Percentiles rank a stretch among this genome's conserved stretches.
These are phyloP conservation scores for Mastomys coucha DNA, from an alignment of 2,113 vertebrate genomes.

Conservation along the genomic window DNA sequence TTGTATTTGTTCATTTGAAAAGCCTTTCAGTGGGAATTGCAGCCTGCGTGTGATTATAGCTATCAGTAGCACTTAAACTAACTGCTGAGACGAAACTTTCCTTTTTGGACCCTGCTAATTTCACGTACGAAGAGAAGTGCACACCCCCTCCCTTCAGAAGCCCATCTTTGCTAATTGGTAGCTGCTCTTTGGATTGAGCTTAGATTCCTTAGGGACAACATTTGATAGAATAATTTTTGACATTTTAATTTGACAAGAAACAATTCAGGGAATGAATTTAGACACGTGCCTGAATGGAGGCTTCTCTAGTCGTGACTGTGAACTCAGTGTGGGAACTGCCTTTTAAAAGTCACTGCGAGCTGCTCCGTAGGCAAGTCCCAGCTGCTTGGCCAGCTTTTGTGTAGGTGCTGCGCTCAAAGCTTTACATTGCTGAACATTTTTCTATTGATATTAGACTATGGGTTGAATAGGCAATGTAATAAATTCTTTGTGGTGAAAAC, in stretches of 20 bases:
- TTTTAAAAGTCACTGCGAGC: conserved; percentile 69
- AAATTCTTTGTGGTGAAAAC: conserved; percentile 40
- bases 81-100: conserved; percentile 76
- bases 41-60: conserved; percentile 71
- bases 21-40: conserved; percentile 61
- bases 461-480: background rate
- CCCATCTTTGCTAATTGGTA: conserved; percentile 76
- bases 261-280: conserved; percentile 78
- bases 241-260: conserved; percentile 84
- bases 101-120: conserved; percentile 78
- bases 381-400: conserved; percentile 52
- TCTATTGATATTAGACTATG: background rate
- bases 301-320: conserved; percentile 58
- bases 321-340: conserved; percentile 66
- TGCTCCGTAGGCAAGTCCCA: background rate
- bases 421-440: background rate
- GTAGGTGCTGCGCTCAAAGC: conserved; percentile 14
- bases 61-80: conserved; percentile 79
- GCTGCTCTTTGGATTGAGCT: conserved; percentile 78
- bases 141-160: conserved; percentile 64
- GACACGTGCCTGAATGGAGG: conserved; percentile 66
- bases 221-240: conserved; percentile 84
- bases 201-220: conserved; percentile 73
- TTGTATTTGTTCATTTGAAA: conserved; percentile 80
- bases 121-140: conserved; percentile 72